These are phyloP conservation scores for Sorex fumeus DNA, from an alignment of 2,113 vertebrate genomes.

Conservation along the genomic window DNA sequence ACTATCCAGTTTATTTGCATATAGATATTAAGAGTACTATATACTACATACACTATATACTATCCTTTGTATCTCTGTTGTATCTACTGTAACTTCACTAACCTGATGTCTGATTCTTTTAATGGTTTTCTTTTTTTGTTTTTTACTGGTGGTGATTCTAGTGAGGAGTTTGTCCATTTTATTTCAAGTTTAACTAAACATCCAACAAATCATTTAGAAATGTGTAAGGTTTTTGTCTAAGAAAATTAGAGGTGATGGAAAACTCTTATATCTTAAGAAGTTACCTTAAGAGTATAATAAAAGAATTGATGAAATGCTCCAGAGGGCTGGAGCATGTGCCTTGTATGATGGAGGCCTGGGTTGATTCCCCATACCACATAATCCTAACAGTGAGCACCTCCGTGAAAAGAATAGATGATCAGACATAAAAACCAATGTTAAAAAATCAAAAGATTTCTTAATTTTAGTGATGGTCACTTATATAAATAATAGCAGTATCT, in stretches of 20 bases:
- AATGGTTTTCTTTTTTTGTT: neutral
- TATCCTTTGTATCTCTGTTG: no score
- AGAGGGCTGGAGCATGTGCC: no score
- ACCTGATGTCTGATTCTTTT: no score
- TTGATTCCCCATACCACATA: no score
- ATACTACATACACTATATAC: no score
- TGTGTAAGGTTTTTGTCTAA: constrained; percentile 14
- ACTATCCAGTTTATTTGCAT: no score
- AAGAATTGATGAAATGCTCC: neutral
- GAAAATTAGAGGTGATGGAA: constrained; percentile 12
- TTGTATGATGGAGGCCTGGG: no score
- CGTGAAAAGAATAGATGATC: neutral
- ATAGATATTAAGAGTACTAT: no score
- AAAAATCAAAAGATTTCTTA: constrained; percentile 17
- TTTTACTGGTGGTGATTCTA: neutral
- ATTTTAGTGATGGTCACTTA: constrained; percentile 4
- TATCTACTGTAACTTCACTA: no score
- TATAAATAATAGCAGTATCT: neutral
- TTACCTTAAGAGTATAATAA: neutral
- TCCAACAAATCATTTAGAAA: neutral
- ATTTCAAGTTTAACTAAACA: constrained; percentile 56
- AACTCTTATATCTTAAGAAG: constrained; percentile 46
- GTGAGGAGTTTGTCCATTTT: neutral
- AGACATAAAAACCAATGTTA: neutral
- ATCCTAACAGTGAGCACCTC: no score